Base-by-base conservation (phyloP, 2,888 invertebrate species). In the Auanema sp. region DNA sequence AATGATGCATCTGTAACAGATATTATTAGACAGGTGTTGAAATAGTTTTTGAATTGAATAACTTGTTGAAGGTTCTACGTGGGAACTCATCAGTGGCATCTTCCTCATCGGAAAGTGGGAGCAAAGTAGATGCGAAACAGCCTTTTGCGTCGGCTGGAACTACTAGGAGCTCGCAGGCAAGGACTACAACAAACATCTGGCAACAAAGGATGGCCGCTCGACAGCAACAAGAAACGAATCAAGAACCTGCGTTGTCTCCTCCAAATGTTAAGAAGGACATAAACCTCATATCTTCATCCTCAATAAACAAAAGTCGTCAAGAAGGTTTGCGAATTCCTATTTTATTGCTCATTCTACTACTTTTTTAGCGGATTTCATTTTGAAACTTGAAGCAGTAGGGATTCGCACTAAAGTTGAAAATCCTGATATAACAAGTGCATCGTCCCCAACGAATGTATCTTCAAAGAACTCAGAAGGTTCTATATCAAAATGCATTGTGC, bases 131-230 rank as follows among this genome's bases (percentile, higher is more conserved):
- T 24, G 24, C 4, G 8, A 33, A 33, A 33, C 33, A 33, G 33
- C 33, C 33, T 8, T 33, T 3, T 33, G 8, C 33, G 33, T 33
- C 33, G 33, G 3, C 52, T 52, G 52, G 21, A 4, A 16, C 62
- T 2, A 33, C 55, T 6, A 33, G 14, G 12, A 50, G 40, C 16
- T 12, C 56, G 6, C 91, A 92, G 0, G 88, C 94, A 71, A 93
- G 94, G 85, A 91, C 91, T 84, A 91, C 92, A 83, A 86, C 87
- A 1, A 89, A 89, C 79, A 88, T 89, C 50, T 89, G 89, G 85
- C 88, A 89, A 57, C 88, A 89, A 49, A 88, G 89, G 71, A 88
- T 88, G 72, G 87, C 88, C 0, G 88, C 89, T 85, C 89, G 89
- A 88, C 87, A 88, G 25, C 86, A 87, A 51, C 65, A 64, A 55